Evolutionary conservation across 2,113 vertebrate genomes (phyloP), one percentile per base, ranked within the genome.

Genomic region (Campylorhamphus procurvoides): DNA sequence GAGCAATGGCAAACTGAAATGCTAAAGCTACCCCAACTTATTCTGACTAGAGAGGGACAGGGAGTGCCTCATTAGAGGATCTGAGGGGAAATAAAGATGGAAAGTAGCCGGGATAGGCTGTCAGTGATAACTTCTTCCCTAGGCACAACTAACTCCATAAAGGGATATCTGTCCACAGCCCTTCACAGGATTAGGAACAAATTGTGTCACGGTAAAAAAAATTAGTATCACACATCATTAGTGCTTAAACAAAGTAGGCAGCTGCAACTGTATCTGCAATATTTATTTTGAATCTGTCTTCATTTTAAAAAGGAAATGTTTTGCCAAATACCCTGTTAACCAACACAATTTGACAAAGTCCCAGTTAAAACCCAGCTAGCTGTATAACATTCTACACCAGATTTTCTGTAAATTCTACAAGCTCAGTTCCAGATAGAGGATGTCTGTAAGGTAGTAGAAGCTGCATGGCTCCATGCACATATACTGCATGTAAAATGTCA

Each of bases 91-190:
- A 76, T 35, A 82, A 68, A 77, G 53, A 90, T 83, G 66, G 91
- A 91, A 96, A 83, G 66, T 74, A 87, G 58, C 25, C 44, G 64
- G 56, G 39, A 72, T 14, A 95, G 56, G 66, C 66, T 87, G 53
- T 40, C 66, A 85, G 49, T 68, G 84, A 87, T 64, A 93, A 85
- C 78, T 20, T 89, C 87, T 79, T 87, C 39, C 62, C 39, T 17
- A 89, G 27, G 60, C 39, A 82, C 35, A 78, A 91, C 52, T 64
- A 91, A 93, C 93, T 87, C 56, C 74, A 79, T 91, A 82, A 90
- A 68, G 39, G 47, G 52, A 2, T 89, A 68, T 64, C 84, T 69
- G 58, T 53, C 84, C 53, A 58, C 25, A 75, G 90, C 23, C 62
- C 79, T 64, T 46, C 56, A 94, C n/a, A 86, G 37, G 37, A 74